These are phyloP conservation scores for Thaumetopoea pityocampa DNA, from an alignment of 1,140 invertebrate species.

Conservation along the genomic window DNA sequence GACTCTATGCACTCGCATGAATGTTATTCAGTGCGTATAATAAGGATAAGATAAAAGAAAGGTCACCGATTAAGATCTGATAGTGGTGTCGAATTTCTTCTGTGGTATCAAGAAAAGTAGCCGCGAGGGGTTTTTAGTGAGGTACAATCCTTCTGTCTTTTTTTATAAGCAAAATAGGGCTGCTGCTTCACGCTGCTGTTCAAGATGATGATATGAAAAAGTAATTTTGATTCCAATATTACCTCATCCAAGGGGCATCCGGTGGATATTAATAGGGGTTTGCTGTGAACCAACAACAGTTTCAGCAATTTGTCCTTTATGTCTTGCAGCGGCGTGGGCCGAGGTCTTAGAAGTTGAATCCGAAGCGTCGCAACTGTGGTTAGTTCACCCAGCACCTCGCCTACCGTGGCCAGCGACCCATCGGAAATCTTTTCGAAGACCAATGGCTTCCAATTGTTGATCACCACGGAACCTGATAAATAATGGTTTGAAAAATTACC, in stretches of 20 bases:
- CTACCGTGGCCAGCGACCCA: constrained; percentile 88
- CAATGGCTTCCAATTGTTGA: constrained; percentile 96
- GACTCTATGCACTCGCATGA: no score
- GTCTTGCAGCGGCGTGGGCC: constrained; percentile 86
- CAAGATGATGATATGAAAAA: no score
- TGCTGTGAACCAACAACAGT: constrained; percentile 90
- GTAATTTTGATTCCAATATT: constrained; percentile 32
- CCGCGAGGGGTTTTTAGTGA: no score
- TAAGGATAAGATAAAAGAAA: no score
- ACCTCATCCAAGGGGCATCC: constrained; percentile 97
- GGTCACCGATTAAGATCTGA: no score
- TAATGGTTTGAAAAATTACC: constrained; percentile 9
- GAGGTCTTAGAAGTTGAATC: constrained; percentile 91
- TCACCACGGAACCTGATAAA: constrained; percentile 86
- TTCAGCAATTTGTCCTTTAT: constrained; percentile 95
- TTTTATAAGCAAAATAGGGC: no score
- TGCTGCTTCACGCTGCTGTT: no score
- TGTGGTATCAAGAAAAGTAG: no score
- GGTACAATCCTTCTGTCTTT: no score
- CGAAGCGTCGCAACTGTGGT: constrained; percentile 92
- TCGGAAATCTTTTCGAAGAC: constrained; percentile 93
- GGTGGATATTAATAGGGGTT: constrained; percentile 88
- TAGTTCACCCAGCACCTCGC: constrained; percentile 94
- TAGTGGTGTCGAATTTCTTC: no score
- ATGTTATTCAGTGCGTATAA: no score